Percentiles rank a stretch among this genome's conserved stretches.
These are phyloP conservation scores for Agrilus biguttatus DNA, from an alignment of 2,888 invertebrate species.

Conservation along the genomic window DNA sequence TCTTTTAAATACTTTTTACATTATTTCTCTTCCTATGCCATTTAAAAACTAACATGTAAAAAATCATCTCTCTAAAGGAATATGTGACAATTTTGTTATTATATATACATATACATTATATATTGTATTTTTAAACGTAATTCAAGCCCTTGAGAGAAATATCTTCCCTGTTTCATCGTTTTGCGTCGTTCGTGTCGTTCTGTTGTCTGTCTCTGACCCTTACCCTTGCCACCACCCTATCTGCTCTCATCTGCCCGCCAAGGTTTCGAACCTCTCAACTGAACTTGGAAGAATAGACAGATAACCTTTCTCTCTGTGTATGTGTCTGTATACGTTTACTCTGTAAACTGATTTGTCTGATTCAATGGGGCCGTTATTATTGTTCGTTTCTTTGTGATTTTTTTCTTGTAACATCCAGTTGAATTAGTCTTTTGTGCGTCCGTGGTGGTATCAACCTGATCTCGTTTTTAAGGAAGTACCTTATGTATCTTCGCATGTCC, in stretches of 20 bases:
- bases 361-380: slow-evolving; percentile 14
- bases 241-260: slow-evolving; percentile 14
- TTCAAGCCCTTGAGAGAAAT: no score
- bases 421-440: slow-evolving; percentile 8
- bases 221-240: slow-evolving; percentile 13
- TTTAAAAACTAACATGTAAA: no score
- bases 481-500: no score
- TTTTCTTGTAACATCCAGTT: slow-evolving; percentile 10
- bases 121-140: no score
- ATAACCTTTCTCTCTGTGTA: slow-evolving; percentile 12
- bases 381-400: slow-evolving; percentile 13
- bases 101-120: no score
- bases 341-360: slow-evolving; percentile 17
- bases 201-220: slow-evolving; percentile 11
- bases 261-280: slow-evolving; percentile 13
- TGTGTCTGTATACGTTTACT: slow-evolving; percentile 6
- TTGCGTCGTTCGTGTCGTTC: no score
- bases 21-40: no score
- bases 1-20: no score
- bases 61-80: no score
- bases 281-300: slow-evolving; percentile 15
- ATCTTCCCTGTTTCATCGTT: no score
- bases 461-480: no score
- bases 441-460: slow-evolving; percentile 4
- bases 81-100: no score